Conservation (phyloP, 2,113 vertebrate species). For the Leucosticte australis region DNA sequence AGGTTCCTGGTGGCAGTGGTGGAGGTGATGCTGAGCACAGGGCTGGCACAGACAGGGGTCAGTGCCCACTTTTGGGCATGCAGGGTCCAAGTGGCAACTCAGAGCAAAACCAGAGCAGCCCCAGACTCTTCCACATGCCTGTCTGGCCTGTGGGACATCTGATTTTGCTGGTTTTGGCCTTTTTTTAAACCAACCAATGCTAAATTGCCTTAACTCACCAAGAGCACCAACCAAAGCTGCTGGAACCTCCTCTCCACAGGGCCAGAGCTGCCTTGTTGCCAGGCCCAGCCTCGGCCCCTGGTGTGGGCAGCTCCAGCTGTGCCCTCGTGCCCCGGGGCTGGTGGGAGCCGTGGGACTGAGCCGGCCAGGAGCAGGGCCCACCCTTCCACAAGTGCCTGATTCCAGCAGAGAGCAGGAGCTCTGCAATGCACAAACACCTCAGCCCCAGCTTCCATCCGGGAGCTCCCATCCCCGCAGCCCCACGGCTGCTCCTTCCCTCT, state of each 20-base stretch:
- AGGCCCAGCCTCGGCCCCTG: not conserved
- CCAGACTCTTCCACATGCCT: not conserved
- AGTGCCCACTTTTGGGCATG: not conserved
- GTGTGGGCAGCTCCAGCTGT: not conserved
- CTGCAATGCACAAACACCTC: slow-evolving; percentile 3
- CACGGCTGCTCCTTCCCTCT: not conserved
- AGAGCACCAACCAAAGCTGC: slow-evolving; percentile 52
- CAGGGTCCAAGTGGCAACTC: not conserved
- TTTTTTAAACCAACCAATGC: not conserved
- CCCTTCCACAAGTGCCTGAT: slow-evolving; percentile 53
- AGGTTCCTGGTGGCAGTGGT: not conserved
- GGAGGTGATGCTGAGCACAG: not conserved
- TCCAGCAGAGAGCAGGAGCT: not conserved
- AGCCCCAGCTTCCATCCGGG: not conserved
- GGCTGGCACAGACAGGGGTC: not conserved
- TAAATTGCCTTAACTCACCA: slow-evolving; percentile 52
- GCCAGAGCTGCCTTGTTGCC: not conserved
- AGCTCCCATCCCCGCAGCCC: not conserved
- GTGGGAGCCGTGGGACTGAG: not conserved
- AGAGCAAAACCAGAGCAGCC: not conserved
- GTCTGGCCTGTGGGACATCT: not conserved
- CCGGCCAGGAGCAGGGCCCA: not conserved
- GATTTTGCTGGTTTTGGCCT: not conserved
- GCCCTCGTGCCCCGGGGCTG: accelerated
- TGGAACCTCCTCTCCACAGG: not conserved